phyloP scores from a whole-genome alignment of 2,113 vertebrate genomes.

The Guaruba guarouba region DNA sequence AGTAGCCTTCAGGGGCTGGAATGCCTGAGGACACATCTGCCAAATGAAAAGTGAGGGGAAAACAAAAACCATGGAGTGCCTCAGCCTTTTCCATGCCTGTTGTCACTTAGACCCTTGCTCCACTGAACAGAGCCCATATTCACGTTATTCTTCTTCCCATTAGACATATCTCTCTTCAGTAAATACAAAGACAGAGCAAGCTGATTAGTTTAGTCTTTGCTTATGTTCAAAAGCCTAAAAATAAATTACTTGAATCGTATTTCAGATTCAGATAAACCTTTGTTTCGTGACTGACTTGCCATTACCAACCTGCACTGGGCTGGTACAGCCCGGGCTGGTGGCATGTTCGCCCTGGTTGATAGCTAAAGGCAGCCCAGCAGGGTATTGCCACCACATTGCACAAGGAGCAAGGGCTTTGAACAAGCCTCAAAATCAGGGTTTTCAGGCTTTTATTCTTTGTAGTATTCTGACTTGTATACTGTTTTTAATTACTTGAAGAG shows the following conservation, averaged over 20 bases:
- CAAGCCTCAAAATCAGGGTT: not conserved
- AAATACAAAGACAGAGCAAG: not conserved
- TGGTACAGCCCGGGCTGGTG: not conserved
- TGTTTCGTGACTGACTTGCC: not conserved
- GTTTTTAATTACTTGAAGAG: conserved; percentile 15
- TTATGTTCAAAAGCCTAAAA: not conserved
- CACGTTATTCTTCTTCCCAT: not conserved
- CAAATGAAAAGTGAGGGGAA: not conserved
- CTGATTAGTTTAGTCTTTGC: not conserved
- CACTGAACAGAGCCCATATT: not conserved
- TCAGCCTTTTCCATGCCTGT: not conserved
- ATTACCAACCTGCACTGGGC: not conserved
- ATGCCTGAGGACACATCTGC: not conserved
- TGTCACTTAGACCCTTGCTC: not conserved
- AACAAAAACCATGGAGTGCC: not conserved
- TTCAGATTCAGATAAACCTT: not conserved
- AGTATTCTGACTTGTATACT: conserved; percentile 19
- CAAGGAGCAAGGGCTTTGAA: conserved; percentile 4
- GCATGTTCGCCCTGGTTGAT: not conserved
- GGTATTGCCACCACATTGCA: not conserved
- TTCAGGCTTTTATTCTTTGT: conserved; percentile 12
- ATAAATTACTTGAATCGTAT: not conserved
- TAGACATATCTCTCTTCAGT: not conserved
- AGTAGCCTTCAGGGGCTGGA: not conserved
- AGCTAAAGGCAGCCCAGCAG: not conserved